A percentile compares a stretch with the other conserved stretches of the same genome.
Evolutionary conservation across 2,888 invertebrate species (phyloP).

Genomic region (Ditylenchus weischeri): DNA sequence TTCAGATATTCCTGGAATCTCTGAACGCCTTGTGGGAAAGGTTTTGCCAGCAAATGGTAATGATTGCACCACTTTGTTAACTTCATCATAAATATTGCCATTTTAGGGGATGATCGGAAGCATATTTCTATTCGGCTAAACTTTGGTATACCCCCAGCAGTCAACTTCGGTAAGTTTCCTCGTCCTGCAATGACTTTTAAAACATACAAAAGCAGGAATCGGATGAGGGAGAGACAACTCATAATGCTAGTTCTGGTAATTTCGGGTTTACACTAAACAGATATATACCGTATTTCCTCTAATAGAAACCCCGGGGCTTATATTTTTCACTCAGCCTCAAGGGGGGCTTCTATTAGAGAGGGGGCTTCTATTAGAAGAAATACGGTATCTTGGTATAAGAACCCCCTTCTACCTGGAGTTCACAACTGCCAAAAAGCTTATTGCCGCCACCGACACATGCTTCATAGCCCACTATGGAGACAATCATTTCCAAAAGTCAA

Average conservation of each 20-base stretch:
- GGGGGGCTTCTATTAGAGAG: too few species aligned
- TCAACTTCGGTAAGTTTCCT: too few species aligned
- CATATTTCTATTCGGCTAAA: conserved; percentile 92
- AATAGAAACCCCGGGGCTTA: too few species aligned
- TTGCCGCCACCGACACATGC: conserved; percentile 81
- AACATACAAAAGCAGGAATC: conserved; percentile 87
- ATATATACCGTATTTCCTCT: too few species aligned
- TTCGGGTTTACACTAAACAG: too few species aligned
- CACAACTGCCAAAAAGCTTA: conserved; percentile 68
- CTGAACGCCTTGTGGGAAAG: conserved; percentile 93
- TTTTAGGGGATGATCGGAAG: conserved; percentile 87
- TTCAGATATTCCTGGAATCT: conserved; percentile 73
- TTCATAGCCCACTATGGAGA: conserved; percentile 85
- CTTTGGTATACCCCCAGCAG: too few species aligned
- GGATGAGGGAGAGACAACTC: too few species aligned
- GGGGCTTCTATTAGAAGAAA: too few species aligned
- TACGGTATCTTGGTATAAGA: too few species aligned
- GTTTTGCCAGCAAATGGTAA: conserved; percentile 88
- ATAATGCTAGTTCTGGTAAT: too few species aligned
- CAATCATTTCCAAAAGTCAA: conserved; percentile 84
- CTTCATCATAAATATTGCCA: not conserved
- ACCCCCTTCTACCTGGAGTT: conserved; percentile 91
- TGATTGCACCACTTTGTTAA: conserved; percentile 17
- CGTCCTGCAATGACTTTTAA: too few species aligned
- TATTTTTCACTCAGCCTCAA: too few species aligned